Conservation (phyloP, 2,113 vertebrate genomes). For the Centropus unirufus region DNA sequence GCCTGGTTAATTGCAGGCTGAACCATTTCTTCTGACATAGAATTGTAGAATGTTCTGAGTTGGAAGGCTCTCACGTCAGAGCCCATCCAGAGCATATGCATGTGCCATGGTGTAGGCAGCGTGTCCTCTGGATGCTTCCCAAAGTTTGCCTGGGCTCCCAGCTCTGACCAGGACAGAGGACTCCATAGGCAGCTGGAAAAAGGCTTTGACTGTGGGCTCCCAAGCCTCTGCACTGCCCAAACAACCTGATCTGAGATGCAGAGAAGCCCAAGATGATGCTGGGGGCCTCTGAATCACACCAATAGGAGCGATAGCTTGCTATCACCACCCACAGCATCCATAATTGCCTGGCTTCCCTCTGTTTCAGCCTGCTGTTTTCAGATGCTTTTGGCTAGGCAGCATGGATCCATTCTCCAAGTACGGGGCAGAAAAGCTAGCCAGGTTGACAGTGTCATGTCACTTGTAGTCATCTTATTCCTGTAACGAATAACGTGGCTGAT, state of each 20-base stretch:
- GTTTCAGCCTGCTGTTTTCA: not conserved
- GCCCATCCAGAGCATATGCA: fast-evolving
- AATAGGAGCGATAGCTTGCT: not conserved
- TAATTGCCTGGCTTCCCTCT: not conserved
- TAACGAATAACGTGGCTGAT: not conserved
- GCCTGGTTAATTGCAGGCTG: not conserved
- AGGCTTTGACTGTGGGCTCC: not conserved
- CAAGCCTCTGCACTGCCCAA: not conserved
- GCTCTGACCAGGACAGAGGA: not conserved
- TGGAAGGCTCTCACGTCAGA: not conserved
- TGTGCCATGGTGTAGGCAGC: not conserved
- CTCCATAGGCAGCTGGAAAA: not conserved
- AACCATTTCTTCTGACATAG: not conserved
- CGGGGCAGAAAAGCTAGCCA: not conserved
- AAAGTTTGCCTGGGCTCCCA: not conserved
- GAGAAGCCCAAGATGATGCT: not conserved
- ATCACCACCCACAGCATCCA: not conserved
- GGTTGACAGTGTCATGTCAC: not conserved
- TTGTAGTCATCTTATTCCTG: not conserved
- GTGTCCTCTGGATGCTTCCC: not conserved
- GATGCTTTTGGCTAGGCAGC: not conserved
- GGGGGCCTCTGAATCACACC: not conserved
- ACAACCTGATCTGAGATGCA: not conserved
- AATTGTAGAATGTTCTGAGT: no score
- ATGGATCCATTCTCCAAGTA: not conserved